A percentile compares a stretch with the other conserved stretches of the same genome.
These are phyloP conservation scores for Limnephilus lunatus DNA, from an alignment of 2,888 invertebrate genomes.

Conservation along the genomic window DNA sequence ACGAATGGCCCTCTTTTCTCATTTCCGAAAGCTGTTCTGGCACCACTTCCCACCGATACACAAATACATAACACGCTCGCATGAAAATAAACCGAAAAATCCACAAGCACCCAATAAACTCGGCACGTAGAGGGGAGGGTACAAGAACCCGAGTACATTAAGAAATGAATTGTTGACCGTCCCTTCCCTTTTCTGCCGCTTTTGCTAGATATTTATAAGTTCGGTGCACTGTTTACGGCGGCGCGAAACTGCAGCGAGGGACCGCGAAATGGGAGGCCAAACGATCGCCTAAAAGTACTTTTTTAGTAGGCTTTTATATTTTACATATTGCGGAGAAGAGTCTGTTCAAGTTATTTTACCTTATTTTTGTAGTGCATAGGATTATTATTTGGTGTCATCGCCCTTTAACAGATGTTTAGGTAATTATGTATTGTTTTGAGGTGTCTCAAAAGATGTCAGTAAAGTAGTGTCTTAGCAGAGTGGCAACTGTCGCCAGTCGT, in stretches of 20 bases:
- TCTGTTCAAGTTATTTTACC: no score
- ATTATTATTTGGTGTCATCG: no score
- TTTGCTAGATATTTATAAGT: conserved; percentile 7
- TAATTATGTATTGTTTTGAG: no score
- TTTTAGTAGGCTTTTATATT: background rate
- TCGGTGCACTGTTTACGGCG: conserved; percentile 1
- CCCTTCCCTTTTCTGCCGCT: conserved; percentile 19
- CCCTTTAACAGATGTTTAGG: no score
- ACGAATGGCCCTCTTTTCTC: background rate
- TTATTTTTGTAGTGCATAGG: no score
- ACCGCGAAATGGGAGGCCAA: background rate
- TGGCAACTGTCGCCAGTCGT: no score
- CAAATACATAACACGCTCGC: background rate
- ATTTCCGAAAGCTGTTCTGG: conserved; percentile 14
- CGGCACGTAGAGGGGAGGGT: conserved; percentile 13
- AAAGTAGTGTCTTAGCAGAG: no score
- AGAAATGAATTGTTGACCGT: conserved; percentile 51
- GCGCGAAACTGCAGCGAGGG: background rate
- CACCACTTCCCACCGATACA: background rate
- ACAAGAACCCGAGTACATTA: conserved; percentile 39
- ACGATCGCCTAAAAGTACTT: background rate
- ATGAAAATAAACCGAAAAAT: conserved; percentile 4
- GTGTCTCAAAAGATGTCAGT: no score
- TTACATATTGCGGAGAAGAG: no score
- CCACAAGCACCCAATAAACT: conserved; percentile 27